Evolutionary conservation across 2,888 invertebrate genomes (phyloP).

Genomic region (Melinopterus prodromus): DNA sequence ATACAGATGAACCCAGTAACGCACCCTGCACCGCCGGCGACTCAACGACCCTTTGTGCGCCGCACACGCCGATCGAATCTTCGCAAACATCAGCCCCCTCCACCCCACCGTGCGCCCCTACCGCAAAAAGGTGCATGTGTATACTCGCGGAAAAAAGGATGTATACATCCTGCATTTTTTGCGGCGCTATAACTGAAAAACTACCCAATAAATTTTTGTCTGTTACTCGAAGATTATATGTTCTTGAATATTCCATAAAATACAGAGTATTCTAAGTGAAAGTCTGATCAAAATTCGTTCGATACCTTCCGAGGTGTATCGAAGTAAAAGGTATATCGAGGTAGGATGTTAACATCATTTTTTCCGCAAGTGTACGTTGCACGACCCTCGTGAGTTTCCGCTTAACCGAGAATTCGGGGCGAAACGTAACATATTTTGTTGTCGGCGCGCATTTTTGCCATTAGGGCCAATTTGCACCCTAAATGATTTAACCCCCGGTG

Average conservation of each 20-base stretch:
- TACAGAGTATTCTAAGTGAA: no score
- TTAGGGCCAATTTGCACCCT: background rate
- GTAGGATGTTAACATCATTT: no score
- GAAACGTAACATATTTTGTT: background rate
- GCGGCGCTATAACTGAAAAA: no score
- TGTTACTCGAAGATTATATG: no score
- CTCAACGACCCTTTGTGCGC: constrained; percentile 14
- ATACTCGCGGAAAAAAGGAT: background rate
- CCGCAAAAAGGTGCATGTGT: background rate
- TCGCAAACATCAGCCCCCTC: background rate
- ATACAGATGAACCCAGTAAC: constrained; percentile 22
- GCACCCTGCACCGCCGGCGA: constrained; percentile 14
- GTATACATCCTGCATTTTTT: no score
- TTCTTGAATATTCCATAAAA: no score
- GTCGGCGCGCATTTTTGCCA: background rate
- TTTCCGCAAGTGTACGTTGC: background rate
- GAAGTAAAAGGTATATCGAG: no score
- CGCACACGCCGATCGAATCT: constrained; percentile 6
- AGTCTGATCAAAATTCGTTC: no score
- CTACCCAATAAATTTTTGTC: no score
- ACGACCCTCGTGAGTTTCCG: background rate
- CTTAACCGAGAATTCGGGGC: background rate
- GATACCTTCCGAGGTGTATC: no score
- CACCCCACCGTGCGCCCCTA: background rate
- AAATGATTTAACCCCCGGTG: background rate